Base-by-base conservation (phyloP, 2,113 vertebrate species). In the Daphoenositta chrysoptera region DNA sequence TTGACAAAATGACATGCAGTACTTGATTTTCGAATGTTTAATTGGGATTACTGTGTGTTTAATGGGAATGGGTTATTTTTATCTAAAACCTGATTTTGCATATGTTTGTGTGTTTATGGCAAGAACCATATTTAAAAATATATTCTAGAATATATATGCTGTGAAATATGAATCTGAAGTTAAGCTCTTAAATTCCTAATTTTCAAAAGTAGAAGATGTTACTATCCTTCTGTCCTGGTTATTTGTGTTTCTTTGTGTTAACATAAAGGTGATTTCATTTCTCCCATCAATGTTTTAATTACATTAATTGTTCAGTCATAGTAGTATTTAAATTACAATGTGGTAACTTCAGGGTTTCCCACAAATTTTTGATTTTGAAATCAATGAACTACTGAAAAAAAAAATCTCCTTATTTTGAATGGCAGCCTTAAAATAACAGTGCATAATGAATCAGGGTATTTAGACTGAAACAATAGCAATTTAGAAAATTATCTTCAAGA, bases 261-360 rank as follows among this genome's bases (percentile, higher is more conserved):
- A 31, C 27, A 2, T 31, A 50, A 15, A 50, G 8, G 13, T 51
- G 13, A 69, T 77, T 72, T 83, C 1, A 22, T 56, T 69, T 19
- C 13, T 4, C 1, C 1, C 5, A 3, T 0, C 8, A 18, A 1
- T 26, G 10, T 64, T 88, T 89, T 61, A 64, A 35, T 63, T 40
- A 13, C n/a, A 65, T 79, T n/a, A 73, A 60, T 88, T 58, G 1
- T 79, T 95, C 1, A 0, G 9, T 82, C 3, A 0, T 54, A 28
- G 20, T 35, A 58, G 12, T 45, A 39, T 40, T 92, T 73, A 11
- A 42, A 23, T 87, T 78, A 30, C 44, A 45, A 53, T 75, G 33
- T 33, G 24, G 9, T 63, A 69, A 39, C 61, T 71, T 77, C 15
- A n/a, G 24, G 44, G 21, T 39, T 87, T 73, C 31, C 19, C 40